These are phyloP conservation scores for Bombylius major DNA, from an alignment of 2,888 invertebrate species.

Conservation along the genomic window DNA sequence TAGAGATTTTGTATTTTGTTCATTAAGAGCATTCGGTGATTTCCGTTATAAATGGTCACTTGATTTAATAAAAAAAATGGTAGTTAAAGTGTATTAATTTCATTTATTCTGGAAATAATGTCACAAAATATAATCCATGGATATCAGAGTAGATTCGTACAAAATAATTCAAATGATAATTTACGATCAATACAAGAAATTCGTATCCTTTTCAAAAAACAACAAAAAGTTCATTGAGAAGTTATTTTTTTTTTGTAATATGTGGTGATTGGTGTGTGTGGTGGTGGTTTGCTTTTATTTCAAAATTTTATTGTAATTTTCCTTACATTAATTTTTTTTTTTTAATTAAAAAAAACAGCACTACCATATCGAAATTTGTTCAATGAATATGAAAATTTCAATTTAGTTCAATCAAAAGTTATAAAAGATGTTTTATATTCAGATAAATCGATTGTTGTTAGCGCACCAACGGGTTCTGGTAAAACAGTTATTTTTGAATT, in stretches of 20 bases:
- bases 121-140: too few relatives aligned
- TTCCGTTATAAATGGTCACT: constrained; percentile 77
- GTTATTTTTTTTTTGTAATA: neutral
- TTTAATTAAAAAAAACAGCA: constrained; percentile 34
- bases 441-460: constrained; percentile 59
- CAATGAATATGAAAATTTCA: constrained; percentile 49
- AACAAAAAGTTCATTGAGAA: neutral
- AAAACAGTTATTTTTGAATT: constrained; percentile 76
- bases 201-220: constrained; percentile 15
- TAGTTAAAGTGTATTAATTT: too few relatives aligned
- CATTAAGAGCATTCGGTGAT: constrained; percentile 90
- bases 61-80: constrained; percentile 53
- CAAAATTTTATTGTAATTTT: neutral
- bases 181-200: constrained; percentile 8
- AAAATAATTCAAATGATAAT: neutral
- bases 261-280: too few relatives aligned
- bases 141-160: neutral
- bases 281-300: too few relatives aligned
- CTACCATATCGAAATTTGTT: constrained; percentile 44
- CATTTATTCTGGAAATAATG: too few relatives aligned
- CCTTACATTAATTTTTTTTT: neutral
- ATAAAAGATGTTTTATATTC: constrained; percentile 54
- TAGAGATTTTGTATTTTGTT: too few relatives aligned
- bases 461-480: constrained; percentile 73
- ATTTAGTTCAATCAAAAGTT: constrained; percentile 57